Evolutionary conservation across 2,113 vertebrate species (phyloP), one percentile per base, ranked within the genome.

Genomic region (Mesitornis unicolor): DNA sequence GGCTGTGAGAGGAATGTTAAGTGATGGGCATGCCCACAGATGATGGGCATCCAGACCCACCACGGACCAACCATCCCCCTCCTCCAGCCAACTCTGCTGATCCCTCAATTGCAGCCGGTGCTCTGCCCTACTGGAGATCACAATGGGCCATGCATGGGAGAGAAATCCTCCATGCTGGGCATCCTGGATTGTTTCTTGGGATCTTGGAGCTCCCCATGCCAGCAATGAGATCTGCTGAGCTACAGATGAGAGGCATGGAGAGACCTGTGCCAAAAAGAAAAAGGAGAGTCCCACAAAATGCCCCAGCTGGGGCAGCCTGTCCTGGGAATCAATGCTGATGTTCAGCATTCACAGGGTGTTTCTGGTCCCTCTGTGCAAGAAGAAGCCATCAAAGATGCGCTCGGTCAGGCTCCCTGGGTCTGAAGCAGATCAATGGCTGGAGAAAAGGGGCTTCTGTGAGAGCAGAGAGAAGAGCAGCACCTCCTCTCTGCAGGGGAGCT

Each of bases 251-350:
- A 75, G 8, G 12, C 51, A 43, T 3, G 6, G 64, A 78, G 43
- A 61, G 16, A 56, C 1, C 13, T 12, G 11, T 33, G 38, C 8
- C 57, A 13, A 16, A 48, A 45, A 59, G 56, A 84, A 28, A 20
- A 12, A 73, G 64, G 36, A 60, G 28, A 64, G 8, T 43, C n/a
- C 47, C 21, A 8, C 1, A 2, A 57, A 73, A n/a, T 38, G 29
- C 9, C 57, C 53, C 65, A 78, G 28, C 31, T 3, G 0, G 22
- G 11, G 15, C 3, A 53, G 19, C 16, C 11, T 7, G 5, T 57
- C 57, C 63, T 5, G 1, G 16, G 47, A 43, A 54, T 6, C 0
- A 0, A 9, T 29, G 15, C 68, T 76, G 56, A 35, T 4, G 3
- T 28, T 73, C 50, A 45, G 64, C 36, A 75, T 28, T 40, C 13